Conservation (phyloP, 2,113 vertebrate genomes). For the Hymenochirus boettgeri region DNA sequence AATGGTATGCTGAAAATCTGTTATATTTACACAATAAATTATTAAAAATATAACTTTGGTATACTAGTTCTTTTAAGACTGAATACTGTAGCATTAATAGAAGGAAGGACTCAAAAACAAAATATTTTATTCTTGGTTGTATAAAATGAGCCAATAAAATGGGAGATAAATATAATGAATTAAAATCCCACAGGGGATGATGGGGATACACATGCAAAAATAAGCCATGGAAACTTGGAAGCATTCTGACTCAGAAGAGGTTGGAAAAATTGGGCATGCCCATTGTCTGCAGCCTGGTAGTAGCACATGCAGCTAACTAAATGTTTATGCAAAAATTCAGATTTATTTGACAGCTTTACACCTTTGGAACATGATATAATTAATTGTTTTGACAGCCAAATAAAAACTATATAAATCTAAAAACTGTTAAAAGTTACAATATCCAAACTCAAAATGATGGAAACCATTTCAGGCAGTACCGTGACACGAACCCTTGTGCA, state of each 20-base stretch:
- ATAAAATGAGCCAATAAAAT: background rate
- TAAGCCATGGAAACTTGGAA: background rate
- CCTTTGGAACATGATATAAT: slow-evolving; percentile 75
- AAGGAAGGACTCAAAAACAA: too few relatives aligned
- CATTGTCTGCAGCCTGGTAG: slow-evolving; percentile 52
- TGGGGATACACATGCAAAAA: background rate
- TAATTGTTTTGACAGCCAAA: slow-evolving; percentile 80
- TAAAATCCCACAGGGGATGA: background rate
- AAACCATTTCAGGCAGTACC: slow-evolving; percentile 39
- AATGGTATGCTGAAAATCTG: too few relatives aligned
- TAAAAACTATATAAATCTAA: slow-evolving; percentile 76
- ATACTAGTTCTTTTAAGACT: too few relatives aligned
- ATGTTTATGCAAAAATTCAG: slow-evolving; percentile 69
- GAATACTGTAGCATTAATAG: too few relatives aligned
- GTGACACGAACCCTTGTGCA: slow-evolving; percentile 30
- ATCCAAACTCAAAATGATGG: slow-evolving; percentile 60
- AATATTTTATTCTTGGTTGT: too few relatives aligned
- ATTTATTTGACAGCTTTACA: slow-evolving; percentile 86
- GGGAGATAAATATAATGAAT: background rate
- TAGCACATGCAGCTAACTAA: slow-evolving; percentile 64
- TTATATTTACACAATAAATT: too few relatives aligned
- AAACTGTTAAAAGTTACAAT: slow-evolving; percentile 62
- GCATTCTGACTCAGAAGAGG: slow-evolving; percentile 11
- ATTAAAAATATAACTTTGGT: too few relatives aligned
- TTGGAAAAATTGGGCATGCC: slow-evolving; percentile 43